phyloP scores from a whole-genome alignment of 2,113 vertebrate genomes.

The Nibea coibor region DNA sequence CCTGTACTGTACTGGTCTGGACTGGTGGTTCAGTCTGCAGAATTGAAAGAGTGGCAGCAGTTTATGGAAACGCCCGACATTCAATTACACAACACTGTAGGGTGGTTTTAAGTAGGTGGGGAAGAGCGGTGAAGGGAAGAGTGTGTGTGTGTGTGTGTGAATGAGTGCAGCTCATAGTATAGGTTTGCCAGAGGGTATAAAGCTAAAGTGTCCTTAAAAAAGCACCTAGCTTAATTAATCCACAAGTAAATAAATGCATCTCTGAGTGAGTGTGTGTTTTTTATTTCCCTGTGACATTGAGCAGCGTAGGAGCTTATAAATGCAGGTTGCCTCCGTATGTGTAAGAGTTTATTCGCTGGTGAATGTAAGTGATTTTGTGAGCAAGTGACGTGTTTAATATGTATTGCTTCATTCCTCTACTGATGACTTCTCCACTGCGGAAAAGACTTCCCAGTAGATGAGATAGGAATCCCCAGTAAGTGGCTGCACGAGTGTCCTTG shows the following conservation, averaged over 20 bases:
- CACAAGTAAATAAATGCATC: background rate
- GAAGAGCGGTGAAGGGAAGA: background rate
- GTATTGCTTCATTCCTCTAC: too few species aligned
- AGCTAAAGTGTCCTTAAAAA: background rate
- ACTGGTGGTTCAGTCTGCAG: slow-evolving; percentile 90
- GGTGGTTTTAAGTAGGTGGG: background rate
- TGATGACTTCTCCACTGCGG: too few species aligned
- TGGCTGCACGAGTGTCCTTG: slow-evolving; percentile 9
- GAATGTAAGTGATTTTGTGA: background rate
- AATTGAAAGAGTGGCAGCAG: slow-evolving; percentile 37
- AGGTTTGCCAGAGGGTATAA: background rate
- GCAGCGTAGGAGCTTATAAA: background rate
- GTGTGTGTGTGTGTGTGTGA: background rate
- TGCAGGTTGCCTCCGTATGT: background rate
- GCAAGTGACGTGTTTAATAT: background rate
- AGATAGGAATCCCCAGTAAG: background rate
- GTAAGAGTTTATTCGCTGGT: background rate
- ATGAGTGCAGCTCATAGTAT: background rate
- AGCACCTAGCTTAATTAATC: background rate
- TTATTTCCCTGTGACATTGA: background rate
- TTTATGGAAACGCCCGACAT: background rate
- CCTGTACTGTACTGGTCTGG: slow-evolving; percentile 87
- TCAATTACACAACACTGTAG: background rate
- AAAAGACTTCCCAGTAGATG: too few species aligned
- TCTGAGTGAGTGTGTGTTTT: background rate